Evolutionary conservation across 2,113 vertebrate species (phyloP).

Genomic region (Ophiodon elongatus): DNA sequence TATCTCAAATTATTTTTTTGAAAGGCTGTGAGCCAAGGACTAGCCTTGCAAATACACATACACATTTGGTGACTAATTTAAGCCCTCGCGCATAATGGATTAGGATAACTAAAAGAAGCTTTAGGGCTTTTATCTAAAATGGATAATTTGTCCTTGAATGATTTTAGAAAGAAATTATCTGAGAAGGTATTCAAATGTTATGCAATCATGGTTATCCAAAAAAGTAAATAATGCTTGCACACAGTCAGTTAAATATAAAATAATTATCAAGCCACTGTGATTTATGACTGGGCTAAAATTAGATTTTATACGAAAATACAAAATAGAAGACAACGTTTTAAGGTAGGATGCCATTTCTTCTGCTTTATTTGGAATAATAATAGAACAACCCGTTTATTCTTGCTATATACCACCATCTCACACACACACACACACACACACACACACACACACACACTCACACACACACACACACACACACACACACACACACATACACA

Average conservation of each 20-base stretch:
- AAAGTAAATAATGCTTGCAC: not conserved
- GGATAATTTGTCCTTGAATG: conserved; percentile 24
- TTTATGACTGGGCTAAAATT: not conserved
- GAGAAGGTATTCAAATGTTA: not conserved
- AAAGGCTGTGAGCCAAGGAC: conserved; percentile 9
- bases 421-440: not conserved
- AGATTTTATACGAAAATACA: not conserved
- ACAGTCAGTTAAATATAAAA: not conserved
- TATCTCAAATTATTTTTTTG: conserved; percentile 5
- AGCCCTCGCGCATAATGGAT: not conserved
- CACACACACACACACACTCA: not conserved
- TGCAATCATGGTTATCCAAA: conserved; percentile 6
- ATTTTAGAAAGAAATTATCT: conserved; percentile 16
- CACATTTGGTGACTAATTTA: conserved; percentile 14
- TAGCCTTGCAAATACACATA: not conserved
- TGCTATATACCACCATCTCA: not conserved
- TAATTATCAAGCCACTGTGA: not conserved
- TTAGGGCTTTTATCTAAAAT: conserved; percentile 20
- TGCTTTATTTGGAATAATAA: not conserved
- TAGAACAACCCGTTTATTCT: not conserved
- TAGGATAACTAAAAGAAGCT: not conserved
- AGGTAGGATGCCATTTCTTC: not conserved
- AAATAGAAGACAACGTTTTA: conserved; percentile 7
- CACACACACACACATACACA: not conserved
- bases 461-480: not conserved